Evolutionary conservation across 2,113 vertebrate genomes (phyloP).

Genomic region (Pavo muticus): DNA sequence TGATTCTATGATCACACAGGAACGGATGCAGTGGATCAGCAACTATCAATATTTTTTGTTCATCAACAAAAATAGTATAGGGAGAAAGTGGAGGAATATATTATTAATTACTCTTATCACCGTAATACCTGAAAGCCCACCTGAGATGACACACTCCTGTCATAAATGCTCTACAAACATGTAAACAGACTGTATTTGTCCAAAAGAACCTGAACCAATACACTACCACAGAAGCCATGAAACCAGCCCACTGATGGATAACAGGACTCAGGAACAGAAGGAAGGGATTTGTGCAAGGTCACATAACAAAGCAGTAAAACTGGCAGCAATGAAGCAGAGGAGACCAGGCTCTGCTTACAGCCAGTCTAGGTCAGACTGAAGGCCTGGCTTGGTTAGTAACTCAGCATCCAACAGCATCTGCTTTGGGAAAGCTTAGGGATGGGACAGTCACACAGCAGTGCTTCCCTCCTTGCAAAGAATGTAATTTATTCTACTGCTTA

Average conservation of each 20-base stretch:
- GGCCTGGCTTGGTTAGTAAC: neutral
- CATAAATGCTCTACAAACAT: neutral
- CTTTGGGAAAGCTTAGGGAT: neutral
- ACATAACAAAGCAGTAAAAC: neutral
- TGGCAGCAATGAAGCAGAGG: neutral
- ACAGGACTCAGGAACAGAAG: neutral
- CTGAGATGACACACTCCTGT: neutral
- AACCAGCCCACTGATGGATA: neutral
- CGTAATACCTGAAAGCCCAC: neutral
- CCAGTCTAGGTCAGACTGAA: neutral
- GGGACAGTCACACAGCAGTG: accelerated
- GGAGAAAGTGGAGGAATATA: neutral
- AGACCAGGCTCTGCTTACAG: neutral
- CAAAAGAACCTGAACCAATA: neutral
- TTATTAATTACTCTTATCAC: neutral
- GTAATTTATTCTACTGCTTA: neutral
- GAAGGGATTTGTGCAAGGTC: neutral
- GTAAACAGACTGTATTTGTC: neutral
- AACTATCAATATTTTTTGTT: neutral
- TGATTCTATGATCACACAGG: too few species aligned
- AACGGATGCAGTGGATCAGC: neutral
- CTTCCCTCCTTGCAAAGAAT: neutral
- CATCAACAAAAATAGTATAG: neutral
- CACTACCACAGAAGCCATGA: neutral
- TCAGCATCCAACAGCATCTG: neutral